A percentile compares a stretch with the other conserved stretches of the same genome.
These are phyloP conservation scores for Xestia xanthographa DNA, from an alignment of 2,888 invertebrate genomes.

Conservation along the genomic window DNA sequence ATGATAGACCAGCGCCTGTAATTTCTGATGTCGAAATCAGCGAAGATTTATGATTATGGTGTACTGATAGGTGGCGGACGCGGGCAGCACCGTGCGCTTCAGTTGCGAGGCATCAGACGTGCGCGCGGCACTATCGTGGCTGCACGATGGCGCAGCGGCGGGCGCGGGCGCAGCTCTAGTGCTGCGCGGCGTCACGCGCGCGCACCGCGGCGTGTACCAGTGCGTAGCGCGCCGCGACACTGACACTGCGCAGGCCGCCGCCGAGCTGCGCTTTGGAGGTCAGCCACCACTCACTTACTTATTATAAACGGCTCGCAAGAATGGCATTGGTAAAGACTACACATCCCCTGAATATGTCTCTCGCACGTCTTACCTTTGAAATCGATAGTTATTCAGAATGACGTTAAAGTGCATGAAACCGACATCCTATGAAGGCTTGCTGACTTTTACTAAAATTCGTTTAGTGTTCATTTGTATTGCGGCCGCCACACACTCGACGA, in stretches of 20 bases:
- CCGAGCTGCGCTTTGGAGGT: constrained; percentile 95
- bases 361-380: background rate
- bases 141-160: constrained; percentile 92
- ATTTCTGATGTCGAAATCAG: too few relatives aligned
- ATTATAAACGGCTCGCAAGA: background rate
- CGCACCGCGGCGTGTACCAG: constrained; percentile 96
- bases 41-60: too few relatives aligned
- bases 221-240: constrained; percentile 94
- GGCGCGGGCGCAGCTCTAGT: constrained; percentile 75
- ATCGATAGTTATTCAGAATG: background rate
- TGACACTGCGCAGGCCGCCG: constrained; percentile 93
- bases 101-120: constrained; percentile 91
- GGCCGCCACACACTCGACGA: too few relatives aligned
- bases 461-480: background rate
- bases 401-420: background rate
- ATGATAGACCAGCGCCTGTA: too few relatives aligned
- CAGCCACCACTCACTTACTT: constrained; percentile 65
- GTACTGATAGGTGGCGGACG: constrained; percentile 90
- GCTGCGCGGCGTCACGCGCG: constrained; percentile 90
- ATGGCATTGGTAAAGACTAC: background rate
- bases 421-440: background rate
- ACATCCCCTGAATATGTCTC: background rate
- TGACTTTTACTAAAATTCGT: background rate
- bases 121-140: constrained; percentile 91
- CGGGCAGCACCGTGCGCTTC: constrained; percentile 92